Base-by-base conservation (phyloP, 2,797 vertebrate genomes). In the Pelobates cultripes region DNA sequence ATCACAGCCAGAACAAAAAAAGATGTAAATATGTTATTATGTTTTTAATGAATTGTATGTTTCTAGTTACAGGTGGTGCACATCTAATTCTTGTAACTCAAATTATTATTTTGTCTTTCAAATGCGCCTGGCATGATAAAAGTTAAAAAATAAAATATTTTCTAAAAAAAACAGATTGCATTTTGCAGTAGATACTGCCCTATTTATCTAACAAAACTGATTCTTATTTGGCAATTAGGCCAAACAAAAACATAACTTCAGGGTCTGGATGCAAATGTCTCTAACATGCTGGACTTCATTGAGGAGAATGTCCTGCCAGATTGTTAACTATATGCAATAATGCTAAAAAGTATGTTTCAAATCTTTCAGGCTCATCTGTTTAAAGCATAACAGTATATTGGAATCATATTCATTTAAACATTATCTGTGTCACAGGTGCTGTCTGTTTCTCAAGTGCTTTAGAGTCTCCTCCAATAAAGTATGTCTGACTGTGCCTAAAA, bases 291-390 rank as follows among this genome's bases (percentile, higher is more conserved):
- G 79, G 73, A 81, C 73, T 53, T 57, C n/a, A 81, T 61, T 74
- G 55, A 81, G 70, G 78, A 81, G 42, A 70, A 70, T 81, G 66
- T 70, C 73, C 79, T 75, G 64, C 72, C 72, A 81, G 69, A 81
- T 57, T 75, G 64, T 47, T 40, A 43, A 70, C 75, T 70, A 44
- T 42, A 17, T 70, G 15, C 66, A 61, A 57, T 15, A 3, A n/a
- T 51, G 72, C 72, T 72, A 81, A 81, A 70, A 10, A 80, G 55
- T 70, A n/a, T 63, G 57, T 60, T 51, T 75, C 41, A 75, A 51
- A 81, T 14, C 68, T 63, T 28, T 80, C 40, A 67, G 43, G 7
- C 42, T 51, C 71, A 74, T 44, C n/a, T 68, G 78, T 44, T 57
- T 43, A n/a, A 2, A 73, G 60, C 17, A 13, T 43, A 53, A 79